Evolutionary conservation across 2,113 vertebrate species (phyloP).

Genomic region (Aegotheles bennettii): DNA sequence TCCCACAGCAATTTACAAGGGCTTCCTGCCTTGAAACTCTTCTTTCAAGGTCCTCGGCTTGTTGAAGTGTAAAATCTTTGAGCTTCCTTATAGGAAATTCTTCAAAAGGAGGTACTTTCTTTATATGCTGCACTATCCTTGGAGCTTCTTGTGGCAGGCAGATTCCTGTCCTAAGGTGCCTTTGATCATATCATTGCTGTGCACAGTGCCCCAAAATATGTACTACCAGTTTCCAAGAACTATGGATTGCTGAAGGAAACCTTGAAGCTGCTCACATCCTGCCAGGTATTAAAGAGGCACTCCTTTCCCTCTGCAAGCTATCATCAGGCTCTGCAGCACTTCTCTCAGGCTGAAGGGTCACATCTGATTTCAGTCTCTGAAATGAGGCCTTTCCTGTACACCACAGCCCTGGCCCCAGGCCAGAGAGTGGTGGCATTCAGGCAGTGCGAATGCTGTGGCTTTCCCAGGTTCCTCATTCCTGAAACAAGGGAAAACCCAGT

Average conservation of each 20-base stretch:
- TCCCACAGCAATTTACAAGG: not conserved
- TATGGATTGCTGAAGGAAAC: not conserved
- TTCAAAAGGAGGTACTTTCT: not conserved
- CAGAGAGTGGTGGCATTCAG: not conserved
- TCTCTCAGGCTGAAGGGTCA: not conserved
- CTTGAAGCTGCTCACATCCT: not conserved
- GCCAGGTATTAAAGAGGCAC: not conserved
- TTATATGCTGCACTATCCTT: not conserved
- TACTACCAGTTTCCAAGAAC: not conserved
- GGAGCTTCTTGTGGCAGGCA: not conserved
- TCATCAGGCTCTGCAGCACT: not conserved
- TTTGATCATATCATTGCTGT: not conserved
- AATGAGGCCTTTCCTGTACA: not conserved
- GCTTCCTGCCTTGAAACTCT: not conserved
- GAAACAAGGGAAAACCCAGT: not conserved
- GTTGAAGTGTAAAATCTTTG: not conserved
- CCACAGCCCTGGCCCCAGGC: not conserved
- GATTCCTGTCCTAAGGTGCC: not conserved
- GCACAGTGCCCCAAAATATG: not conserved
- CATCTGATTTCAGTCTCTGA: not conserved
- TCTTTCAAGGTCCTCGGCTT: not conserved
- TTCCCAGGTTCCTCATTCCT: not conserved
- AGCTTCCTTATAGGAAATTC: not conserved
- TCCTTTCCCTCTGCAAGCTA: not conserved
- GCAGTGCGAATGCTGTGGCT: fast-evolving